Base-by-base conservation (phyloP, 2,113 vertebrate genomes). In the Micronycteris hirsuta region DNA sequence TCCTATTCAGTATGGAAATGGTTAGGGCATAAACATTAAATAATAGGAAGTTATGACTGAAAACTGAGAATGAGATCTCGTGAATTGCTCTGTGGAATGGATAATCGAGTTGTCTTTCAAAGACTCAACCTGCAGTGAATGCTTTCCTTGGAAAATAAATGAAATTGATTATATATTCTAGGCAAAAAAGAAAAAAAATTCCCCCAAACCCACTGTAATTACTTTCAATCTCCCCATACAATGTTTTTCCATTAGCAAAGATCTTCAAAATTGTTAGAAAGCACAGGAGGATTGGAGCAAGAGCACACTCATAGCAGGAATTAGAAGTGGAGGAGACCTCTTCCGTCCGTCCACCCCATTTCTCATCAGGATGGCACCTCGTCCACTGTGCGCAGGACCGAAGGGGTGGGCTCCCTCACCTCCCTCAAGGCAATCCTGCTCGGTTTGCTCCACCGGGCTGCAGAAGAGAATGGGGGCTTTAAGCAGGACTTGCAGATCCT, bases 11-110 rank as follows among this genome's bases (percentile, higher is more conserved):
- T 92, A 43, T 96, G 93, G 97, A 96, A 84, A 80, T 95, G 63
- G 96, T 98, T 94, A 87, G 76, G 33, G 81, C 93, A 97, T 95
- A 89, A 94, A 95, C 97, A 96, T 96, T 97, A 97, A 86, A 95
- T 94, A 96, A 97, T 82, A 88, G 91, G 70, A 97, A 97, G 86
- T 96, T 93, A 96, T 81, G 11, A 97, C 91, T 94, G 90, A 80
- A 70, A 73, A 93, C 58, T 76, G 61, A 61, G 97, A 98, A 94
- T 86, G 96, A 19, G 86, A 89, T 80, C 86, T 97, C 91, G 80
- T 97, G 71, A 91, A 36, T 96, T 93, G 47, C 49, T 98, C 94
- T 52, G 89, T 92, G 86, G 83, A 95, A 93, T 84, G 94, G 95
- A 93, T 96, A 96, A 96, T 95, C 74, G 94, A 95, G 67, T 90